Conservation (phyloP, 2,797 vertebrate genomes). For the Agapornis canus region DNA sequence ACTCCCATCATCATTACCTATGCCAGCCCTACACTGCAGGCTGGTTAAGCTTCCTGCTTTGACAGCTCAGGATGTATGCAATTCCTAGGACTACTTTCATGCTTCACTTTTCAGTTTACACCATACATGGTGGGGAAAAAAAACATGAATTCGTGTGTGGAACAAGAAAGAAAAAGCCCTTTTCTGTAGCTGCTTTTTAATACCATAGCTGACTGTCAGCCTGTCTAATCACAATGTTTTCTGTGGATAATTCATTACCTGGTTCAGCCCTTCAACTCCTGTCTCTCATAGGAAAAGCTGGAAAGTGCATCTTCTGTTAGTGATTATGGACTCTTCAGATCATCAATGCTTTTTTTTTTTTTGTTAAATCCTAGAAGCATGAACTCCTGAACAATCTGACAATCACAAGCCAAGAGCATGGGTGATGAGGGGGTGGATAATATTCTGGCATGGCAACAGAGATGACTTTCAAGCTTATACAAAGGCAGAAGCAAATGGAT, state of each 20-base stretch:
- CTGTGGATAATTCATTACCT: not conserved
- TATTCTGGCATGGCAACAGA: not conserved
- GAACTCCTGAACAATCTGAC: not conserved
- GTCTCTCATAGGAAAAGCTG: not conserved
- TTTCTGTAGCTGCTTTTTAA: not conserved
- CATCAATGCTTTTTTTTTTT: not conserved
- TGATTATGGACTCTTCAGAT: not conserved
- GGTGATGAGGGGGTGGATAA: not conserved
- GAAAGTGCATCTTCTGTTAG: not conserved
- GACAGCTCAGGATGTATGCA: not conserved
- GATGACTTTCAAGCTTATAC: not conserved
- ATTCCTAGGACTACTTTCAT: not conserved
- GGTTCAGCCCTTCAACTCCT: not conserved
- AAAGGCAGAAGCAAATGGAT: not conserved
- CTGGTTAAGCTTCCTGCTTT: not conserved
- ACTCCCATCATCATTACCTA: accelerated
- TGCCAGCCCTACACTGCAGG: not conserved
- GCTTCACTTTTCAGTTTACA: not conserved
- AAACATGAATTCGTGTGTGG: not conserved
- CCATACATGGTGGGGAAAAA: not conserved
- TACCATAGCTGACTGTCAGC: not conserved
- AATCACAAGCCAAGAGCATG: not conserved
- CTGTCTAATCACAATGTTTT: not conserved
- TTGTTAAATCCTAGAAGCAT: not conserved
- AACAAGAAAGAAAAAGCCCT: not conserved